Conservation (phyloP, 2,113 vertebrate species). For the Panurus biarmicus region DNA sequence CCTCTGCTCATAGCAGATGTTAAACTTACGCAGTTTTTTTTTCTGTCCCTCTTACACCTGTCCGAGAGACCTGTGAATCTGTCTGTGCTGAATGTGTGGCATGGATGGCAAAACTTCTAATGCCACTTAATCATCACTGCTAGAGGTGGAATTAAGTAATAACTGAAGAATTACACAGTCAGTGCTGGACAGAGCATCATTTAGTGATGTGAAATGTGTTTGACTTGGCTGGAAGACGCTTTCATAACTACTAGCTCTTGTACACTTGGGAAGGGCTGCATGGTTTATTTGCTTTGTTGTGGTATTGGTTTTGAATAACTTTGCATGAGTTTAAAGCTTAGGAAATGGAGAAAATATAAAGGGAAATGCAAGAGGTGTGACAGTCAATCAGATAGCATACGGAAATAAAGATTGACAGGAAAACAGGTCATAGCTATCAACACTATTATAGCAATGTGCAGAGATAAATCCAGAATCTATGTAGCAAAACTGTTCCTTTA, state of each 20-base stretch:
- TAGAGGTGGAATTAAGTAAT: too few relatives aligned
- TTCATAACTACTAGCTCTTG: not conserved
- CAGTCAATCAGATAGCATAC: not conserved
- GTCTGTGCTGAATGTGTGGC: not conserved
- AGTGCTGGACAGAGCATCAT: not conserved
- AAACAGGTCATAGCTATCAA: not conserved
- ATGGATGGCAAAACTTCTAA: not conserved
- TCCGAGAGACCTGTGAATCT: not conserved
- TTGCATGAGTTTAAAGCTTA: not conserved
- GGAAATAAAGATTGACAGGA: not conserved
- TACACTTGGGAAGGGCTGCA: not conserved
- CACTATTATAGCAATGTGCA: not conserved
- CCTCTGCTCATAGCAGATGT: not conserved
- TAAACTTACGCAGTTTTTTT: not conserved
- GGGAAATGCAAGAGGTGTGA: not conserved
- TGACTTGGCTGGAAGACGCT: not conserved
- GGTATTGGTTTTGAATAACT: not conserved
- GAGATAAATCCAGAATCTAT: not conserved
- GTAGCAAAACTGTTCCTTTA: not conserved
- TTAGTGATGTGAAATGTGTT: not conserved
- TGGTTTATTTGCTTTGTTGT: not conserved
- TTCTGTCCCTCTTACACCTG: not conserved
- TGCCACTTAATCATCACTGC: too few relatives aligned
- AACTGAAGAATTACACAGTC: not conserved
- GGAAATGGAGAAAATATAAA: not conserved